Evolutionary conservation across 1,140 invertebrate species (phyloP), one percentile per base, ranked within the genome.

Genomic region (Megathymus violae): DNA sequence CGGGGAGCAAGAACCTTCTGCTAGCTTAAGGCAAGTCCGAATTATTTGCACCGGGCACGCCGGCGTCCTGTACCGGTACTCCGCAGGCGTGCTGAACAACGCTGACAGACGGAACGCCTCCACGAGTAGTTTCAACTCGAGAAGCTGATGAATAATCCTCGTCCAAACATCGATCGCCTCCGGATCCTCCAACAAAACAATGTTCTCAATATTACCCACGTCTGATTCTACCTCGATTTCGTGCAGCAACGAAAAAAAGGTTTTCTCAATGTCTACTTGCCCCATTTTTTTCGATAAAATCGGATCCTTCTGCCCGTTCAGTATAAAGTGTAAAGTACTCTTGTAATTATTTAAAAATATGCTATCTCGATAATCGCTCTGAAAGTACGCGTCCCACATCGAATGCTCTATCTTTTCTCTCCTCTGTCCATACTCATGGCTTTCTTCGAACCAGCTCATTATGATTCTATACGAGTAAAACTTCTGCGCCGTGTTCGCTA

Each of bases 391-490:
- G 9, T 79, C 74, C 91, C 93, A 93, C 91, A 93, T 93, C 51
- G 88, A 74, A 44, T 91, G 89, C 74, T 94, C 93, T 1, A 93
- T 89, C 13, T 86, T 76, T 64, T 91, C 89, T 36, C 85, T 76
- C 41, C 75, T 74, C 25, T 67, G 63, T 11, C 88, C 86, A 22
- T 91, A 82, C 50, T 91, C 81, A 3, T 88, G 74, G 63, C 86
- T 85, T 25, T 90, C 79, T 65, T 87, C 84, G 31, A 92, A 91
- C 93, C 93, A 94, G 27, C 89, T 88, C 70, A 92, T 83, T 11
- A 93, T 91, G 15, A 92, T 80, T 81, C 91, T 91, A 44, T 93
- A 89, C 0, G 93, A 75, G 34, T 91, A 88, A 74, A 92, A 94
- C 61, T 87, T 92, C 69, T 93, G 91, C 5, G 82, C 70, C 4